Base-by-base conservation (phyloP, 2,888 invertebrate species). In the Ischnus inquisitorius region DNA sequence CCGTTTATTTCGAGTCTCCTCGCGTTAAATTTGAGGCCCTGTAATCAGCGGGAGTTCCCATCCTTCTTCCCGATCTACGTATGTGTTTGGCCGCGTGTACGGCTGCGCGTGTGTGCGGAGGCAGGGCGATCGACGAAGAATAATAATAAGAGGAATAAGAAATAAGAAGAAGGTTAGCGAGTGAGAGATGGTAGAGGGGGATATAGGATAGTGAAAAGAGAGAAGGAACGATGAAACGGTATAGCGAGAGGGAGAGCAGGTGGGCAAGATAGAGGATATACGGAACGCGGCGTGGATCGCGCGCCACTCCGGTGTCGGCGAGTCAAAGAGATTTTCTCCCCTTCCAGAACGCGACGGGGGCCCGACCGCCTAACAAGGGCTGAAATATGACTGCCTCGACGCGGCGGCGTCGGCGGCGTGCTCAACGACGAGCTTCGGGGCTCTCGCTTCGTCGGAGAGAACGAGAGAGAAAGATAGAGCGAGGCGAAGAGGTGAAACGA, bases 291-390 rank as follows among this genome's bases (percentile, higher is more conserved):
- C 60, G 90, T 88, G 89, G 91, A 91, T 92, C 90, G 90, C 91
- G 91, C 90, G 91, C 91, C 90, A 91, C 77, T 78, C 46, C 90
- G 90, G 91, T 88, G 92, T 79, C 92, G 92, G 92, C 92, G 89
- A 91, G 92, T 92, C 92, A 92, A 92, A 92, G 92, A 90, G 92
- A 91, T 92, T 91, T 91, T 90, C 90, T 90, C 91, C 90, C 91
- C 89, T 89, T 89, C 90, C 89, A 89, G 65, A 89, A 89, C 86
- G 87, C 91, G 86, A 89, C 89, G 89, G 90, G 91, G 91, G 90
- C 90, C 90, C 90, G 90, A 89, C 89, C 89, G 91, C 90, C 91
- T 92, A 92, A 92, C 91, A 92, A 92, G 92, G 90, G 91, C 91
- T 92, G 90, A 92, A 92, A 92, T 92, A 92, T 92, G 91, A 92